A percentile compares a stretch with the other conserved stretches of the same genome.
These are phyloP conservation scores for Calosoma granatense DNA, from an alignment of 1,140 invertebrate genomes.

Conservation along the genomic window DNA sequence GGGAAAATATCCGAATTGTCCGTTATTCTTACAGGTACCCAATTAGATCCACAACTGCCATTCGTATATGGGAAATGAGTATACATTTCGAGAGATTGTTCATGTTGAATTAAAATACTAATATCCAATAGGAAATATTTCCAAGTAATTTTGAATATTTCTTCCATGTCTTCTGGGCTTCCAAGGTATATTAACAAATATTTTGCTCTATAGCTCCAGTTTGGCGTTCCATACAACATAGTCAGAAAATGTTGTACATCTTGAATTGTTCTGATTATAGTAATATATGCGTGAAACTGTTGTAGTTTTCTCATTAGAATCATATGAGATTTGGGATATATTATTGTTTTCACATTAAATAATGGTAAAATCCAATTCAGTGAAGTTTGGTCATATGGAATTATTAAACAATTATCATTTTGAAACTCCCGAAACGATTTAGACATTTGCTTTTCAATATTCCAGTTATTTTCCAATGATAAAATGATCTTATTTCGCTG, in stretches of 20 bases:
- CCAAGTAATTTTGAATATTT: not conserved
- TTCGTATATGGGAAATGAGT: not conserved
- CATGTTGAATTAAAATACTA: not conserved
- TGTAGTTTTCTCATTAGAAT: no score
- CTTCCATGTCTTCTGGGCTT: not conserved
- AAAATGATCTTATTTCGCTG: no score
- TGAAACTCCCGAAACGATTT: no score
- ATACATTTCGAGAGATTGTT: not conserved
- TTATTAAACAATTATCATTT: no score
- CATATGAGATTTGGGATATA: no score
- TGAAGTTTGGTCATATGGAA: no score
- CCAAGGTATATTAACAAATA: not conserved
- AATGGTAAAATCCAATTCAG: no score
- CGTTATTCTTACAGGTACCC: not conserved
- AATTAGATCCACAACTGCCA: not conserved
- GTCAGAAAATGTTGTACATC: not conserved
- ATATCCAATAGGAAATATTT: not conserved
- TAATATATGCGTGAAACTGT: no score
- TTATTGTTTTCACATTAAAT: no score
- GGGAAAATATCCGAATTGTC: not conserved
- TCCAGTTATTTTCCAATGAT: no score
- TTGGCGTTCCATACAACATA: not conserved
- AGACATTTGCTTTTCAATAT: no score
- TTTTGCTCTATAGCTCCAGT: not conserved
- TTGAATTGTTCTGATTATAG: not conserved